Percentiles rank a stretch among this genome's conserved stretches.
Evolutionary conservation across 2,113 vertebrate species (phyloP).

Genomic region (Labeo catla): DNA sequence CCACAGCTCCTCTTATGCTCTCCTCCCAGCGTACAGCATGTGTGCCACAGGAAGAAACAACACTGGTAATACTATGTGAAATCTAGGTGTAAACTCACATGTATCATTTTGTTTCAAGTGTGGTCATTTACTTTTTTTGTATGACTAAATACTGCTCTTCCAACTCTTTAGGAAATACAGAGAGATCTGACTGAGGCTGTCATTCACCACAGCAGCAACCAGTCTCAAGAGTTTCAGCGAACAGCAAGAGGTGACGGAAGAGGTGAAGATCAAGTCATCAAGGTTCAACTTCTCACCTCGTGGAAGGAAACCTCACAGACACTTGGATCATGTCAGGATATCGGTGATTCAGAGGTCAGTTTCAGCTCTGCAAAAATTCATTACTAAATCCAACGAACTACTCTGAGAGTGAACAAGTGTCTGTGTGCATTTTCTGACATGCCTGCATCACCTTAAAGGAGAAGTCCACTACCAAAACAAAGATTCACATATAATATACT

Average conservation of each 20-base stretch:
- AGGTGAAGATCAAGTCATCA: constrained; percentile 28
- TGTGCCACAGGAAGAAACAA: neutral
- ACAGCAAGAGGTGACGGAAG: neutral
- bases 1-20: neutral
- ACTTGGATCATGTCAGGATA: constrained; percentile 51
- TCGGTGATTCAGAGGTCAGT: constrained; percentile 18
- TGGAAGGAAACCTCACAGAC: constrained; percentile 58
- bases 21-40: neutral
- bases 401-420: neutral
- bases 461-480: no score
- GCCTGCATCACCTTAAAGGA: no score
- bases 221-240: constrained; percentile 55
- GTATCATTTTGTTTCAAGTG: neutral
- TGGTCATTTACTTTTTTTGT: neutral
- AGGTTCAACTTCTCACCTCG: constrained; percentile 58
- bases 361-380: neutral
- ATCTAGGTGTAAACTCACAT: neutral
- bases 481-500: no score
- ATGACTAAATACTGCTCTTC: neutral
- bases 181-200: constrained; percentile 74
- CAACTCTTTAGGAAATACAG: constrained; percentile 66
- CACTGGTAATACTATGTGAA: constrained; percentile 52
- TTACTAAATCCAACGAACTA: neutral
- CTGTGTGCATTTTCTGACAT: neutral
- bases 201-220: constrained; percentile 53